Percentiles rank a stretch among this genome's conserved stretches.
phyloP scores from a whole-genome alignment of 2,888 invertebrate genomes.

The Callinectes sapidus region DNA sequence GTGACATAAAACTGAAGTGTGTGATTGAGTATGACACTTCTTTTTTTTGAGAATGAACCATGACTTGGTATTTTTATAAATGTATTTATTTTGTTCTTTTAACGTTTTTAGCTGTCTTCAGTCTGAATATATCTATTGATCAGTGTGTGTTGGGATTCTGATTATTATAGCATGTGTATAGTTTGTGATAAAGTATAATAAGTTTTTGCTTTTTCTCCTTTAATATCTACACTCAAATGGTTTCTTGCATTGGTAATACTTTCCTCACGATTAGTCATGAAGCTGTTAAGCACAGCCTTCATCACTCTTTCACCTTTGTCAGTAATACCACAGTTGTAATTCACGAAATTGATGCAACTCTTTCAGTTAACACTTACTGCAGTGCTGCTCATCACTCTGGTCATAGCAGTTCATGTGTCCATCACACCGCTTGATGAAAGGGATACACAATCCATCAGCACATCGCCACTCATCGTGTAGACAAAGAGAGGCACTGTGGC shows the following conservation, averaged over 20 bases:
- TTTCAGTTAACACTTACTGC: conserved; percentile 79
- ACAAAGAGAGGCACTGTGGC: conserved; percentile 80
- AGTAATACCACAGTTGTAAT: conserved; percentile 18
- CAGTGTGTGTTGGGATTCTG: neutral
- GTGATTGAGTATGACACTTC: neutral
- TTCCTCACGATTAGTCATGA: neutral
- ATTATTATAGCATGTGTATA: neutral
- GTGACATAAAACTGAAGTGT: neutral
- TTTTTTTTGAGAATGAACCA: neutral
- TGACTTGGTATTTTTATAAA: neutral
- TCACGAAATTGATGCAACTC: neutral
- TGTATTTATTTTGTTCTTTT: neutral
- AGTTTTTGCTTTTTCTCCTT: neutral
- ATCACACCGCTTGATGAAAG: conserved; percentile 82
- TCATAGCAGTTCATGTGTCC: conserved; percentile 86
- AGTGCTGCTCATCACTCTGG: conserved; percentile 84
- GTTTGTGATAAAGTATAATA: neutral
- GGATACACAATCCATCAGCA: conserved; percentile 84
- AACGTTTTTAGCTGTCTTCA: neutral
- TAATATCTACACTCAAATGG: neutral
- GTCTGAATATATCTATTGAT: neutral
- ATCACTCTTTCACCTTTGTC: conserved; percentile 15
- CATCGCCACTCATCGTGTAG: conserved; percentile 83
- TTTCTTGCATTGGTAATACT: neutral
- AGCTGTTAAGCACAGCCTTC: neutral